A percentile compares a stretch with the other conserved stretches of the same genome.
phyloP scores from a whole-genome alignment of 1,140 invertebrate genomes.

The Hylaeus anthracinus region DNA sequence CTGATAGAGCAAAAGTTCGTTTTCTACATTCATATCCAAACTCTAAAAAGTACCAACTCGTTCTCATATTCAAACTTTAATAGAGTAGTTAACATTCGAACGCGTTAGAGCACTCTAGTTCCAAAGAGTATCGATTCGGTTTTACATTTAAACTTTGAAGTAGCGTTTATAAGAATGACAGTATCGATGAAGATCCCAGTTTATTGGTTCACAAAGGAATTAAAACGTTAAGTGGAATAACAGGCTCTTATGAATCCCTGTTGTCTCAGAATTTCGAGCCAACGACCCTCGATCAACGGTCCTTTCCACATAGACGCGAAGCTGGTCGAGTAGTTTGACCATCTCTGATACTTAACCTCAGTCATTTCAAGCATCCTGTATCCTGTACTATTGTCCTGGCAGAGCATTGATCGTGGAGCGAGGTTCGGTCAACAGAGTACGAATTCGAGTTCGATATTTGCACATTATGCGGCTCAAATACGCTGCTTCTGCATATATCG shows the following conservation, averaged over 20 bases:
- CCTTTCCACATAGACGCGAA: constrained; percentile 12
- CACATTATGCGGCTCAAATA: background rate
- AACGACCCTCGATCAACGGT: constrained; percentile 12
- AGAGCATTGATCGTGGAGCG: constrained; percentile 17
- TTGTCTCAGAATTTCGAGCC: background rate
- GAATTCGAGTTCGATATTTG: constrained; percentile 1
- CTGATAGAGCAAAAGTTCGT: too few relatives aligned
- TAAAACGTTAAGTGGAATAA: too few relatives aligned
- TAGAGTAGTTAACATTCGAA: too few relatives aligned
- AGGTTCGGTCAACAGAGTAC: constrained; percentile 5
- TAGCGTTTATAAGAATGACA: too few relatives aligned
- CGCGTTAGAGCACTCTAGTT: too few relatives aligned
- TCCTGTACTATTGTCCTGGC: constrained; percentile 21
- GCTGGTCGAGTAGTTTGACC: constrained; percentile 27
- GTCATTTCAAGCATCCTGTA: constrained; percentile 33
- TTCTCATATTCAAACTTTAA: background rate
- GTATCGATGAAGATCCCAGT: too few relatives aligned
- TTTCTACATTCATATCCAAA: too few relatives aligned
- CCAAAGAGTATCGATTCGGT: too few relatives aligned
- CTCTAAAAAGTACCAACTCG: background rate
- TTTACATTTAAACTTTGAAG: too few relatives aligned
- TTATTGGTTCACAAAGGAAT: too few relatives aligned
- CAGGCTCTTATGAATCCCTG: background rate
- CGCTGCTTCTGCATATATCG: background rate
- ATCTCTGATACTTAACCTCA: constrained; percentile 38